These are phyloP conservation scores for Porites australiensis DNA, from an alignment of 64 coral and sea anemone genomes.

Conservation along the genomic window DNA sequence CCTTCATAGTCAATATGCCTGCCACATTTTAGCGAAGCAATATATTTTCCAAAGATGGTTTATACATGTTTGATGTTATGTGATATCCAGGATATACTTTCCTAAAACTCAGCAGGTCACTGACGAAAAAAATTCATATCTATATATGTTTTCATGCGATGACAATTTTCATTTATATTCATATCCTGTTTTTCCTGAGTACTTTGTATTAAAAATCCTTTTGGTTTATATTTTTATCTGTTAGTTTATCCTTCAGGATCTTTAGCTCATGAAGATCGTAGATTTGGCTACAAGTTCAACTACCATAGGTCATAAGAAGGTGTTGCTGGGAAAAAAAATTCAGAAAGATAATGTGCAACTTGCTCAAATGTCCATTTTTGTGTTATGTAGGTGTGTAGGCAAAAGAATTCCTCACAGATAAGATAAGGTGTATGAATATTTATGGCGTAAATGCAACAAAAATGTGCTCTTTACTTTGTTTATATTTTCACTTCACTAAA, in stretches of 20 bases:
- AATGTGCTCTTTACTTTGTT: neutral
- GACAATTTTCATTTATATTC: conserved; percentile 50
- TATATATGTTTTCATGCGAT: neutral
- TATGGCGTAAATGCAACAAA: neutral
- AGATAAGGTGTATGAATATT: conserved; percentile 42
- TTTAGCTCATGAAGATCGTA: conserved; percentile 10
- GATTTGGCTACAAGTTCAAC: conserved; percentile 22
- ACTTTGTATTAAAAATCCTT: too few species aligned
- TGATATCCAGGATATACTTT: neutral
- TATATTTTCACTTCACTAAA: neutral
- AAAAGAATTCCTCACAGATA: neutral
- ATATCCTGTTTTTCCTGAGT: conserved; percentile 29
- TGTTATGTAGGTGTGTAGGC: neutral
- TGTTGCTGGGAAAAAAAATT: conserved; percentile 18
- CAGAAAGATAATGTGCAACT: neutral
- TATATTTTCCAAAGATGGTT: conserved; percentile 7
- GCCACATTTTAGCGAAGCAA: conserved; percentile 6
- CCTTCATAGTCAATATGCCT: neutral
- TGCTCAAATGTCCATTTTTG: conserved; percentile 20
- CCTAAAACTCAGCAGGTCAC: conserved; percentile 28
- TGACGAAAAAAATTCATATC: neutral
- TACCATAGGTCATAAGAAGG: neutral
- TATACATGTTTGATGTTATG: conserved; percentile 16
- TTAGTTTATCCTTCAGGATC: neutral
- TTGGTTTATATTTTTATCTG: neutral